Percentiles rank a stretch among this genome's conserved stretches.
Conservation (phyloP, 23 tunicate species). For the Phallusia fumigata region DNA sequence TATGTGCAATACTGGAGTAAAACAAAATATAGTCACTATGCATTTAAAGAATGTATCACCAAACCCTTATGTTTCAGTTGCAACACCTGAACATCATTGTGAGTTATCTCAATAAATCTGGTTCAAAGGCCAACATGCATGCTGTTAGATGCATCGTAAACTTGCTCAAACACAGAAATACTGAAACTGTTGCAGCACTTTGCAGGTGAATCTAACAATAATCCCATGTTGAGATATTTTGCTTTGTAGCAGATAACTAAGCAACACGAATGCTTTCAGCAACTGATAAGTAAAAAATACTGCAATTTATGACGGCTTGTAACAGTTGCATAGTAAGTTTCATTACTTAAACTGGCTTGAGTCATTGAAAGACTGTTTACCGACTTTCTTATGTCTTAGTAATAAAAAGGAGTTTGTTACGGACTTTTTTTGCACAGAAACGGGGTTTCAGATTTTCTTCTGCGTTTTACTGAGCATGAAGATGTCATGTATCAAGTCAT, state of each 20-base stretch:
- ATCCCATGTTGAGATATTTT: too few species aligned
- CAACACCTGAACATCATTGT: conserved; percentile 21
- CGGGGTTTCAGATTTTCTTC: conserved; percentile 41
- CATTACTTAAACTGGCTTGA: too few species aligned
- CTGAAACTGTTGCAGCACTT: conserved; percentile 33
- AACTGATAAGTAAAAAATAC: too few species aligned
- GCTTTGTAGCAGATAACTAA: too few species aligned
- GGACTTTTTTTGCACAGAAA: conserved; percentile 30
- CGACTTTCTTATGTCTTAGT: too few species aligned
- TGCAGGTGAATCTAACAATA: conserved; percentile 50
- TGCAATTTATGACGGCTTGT: too few species aligned
- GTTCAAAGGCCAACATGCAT: conserved; percentile 34
- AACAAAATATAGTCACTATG: too few species aligned
- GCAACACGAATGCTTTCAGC: too few species aligned
- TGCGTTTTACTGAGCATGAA: conserved; percentile 52
- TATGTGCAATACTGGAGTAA: too few species aligned
- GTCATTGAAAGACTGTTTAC: too few species aligned
- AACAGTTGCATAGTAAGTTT: too few species aligned
- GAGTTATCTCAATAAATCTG: conserved; percentile 18
- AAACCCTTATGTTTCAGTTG: conserved; percentile 27
- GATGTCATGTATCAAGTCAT: conserved; percentile 52
- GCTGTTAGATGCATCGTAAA: conserved; percentile 56
- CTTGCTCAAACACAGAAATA: conserved; percentile 27
- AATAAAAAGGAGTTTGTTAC: too few species aligned
- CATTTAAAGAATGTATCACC: background rate